These are phyloP conservation scores for Sander vitreus DNA, from an alignment of 2,113 vertebrate species.

Conservation along the genomic window DNA sequence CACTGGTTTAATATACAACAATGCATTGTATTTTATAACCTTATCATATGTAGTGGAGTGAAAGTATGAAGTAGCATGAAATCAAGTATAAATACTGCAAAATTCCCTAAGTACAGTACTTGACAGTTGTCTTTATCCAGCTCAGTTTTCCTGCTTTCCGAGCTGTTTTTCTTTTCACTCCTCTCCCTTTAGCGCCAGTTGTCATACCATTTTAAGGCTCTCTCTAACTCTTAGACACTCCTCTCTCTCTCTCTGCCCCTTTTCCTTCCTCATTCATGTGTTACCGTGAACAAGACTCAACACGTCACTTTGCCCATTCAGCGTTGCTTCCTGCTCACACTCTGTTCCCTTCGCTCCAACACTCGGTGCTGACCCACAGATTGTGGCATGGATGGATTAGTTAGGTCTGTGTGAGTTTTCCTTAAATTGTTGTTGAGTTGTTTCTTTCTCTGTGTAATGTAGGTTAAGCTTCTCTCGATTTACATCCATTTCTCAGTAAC, in stretches of 20 bases:
- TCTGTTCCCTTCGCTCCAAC: slow-evolving; percentile 49
- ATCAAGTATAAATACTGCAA: background rate
- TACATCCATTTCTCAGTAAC: background rate
- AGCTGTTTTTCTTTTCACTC: background rate
- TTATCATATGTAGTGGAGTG: background rate
- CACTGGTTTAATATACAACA: background rate
- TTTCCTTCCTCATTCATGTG: slow-evolving; percentile 75
- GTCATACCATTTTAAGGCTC: background rate
- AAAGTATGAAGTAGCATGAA: background rate
- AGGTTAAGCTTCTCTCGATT: background rate
- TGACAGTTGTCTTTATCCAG: background rate
- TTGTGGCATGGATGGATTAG: slow-evolving; percentile 33
- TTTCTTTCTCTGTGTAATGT: background rate
- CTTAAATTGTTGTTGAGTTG: background rate
- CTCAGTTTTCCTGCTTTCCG: background rate
- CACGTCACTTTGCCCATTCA: slow-evolving; percentile 59
- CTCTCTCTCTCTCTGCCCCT: slow-evolving; percentile 16
- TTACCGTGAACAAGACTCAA: slow-evolving; percentile 53
- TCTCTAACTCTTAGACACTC: background rate
- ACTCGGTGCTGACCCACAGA: slow-evolving; percentile 6
- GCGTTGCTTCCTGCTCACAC: slow-evolving; percentile 62
- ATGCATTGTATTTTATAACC: background rate
- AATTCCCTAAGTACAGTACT: background rate
- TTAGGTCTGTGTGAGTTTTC: slow-evolving; percentile 22
- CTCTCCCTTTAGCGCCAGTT: slow-evolving; percentile 6